phyloP scores from a whole-genome alignment of 2,888 invertebrate species.

The Tinea pellionella region DNA sequence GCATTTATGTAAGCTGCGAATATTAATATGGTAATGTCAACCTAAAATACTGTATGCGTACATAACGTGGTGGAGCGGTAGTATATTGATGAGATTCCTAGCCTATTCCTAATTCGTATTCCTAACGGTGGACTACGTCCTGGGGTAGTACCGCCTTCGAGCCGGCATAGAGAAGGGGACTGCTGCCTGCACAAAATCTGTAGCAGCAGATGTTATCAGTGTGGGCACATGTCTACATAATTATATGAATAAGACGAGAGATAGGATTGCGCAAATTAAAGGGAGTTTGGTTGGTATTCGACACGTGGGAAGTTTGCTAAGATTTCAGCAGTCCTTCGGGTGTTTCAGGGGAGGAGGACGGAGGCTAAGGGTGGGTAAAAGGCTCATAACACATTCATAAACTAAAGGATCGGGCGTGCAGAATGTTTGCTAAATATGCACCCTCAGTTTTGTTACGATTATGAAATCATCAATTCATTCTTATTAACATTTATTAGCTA shows the following conservation, averaged over 20 bases:
- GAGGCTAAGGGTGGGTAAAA: conserved; percentile 3
- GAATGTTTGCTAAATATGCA: conserved; percentile 6
- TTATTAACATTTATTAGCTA: not conserved
- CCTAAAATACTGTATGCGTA: too few species aligned
- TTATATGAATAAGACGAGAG: not conserved
- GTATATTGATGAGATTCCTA: too few species aligned
- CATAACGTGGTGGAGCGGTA: too few species aligned
- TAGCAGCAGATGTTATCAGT: too few species aligned
- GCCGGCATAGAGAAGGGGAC: too few species aligned
- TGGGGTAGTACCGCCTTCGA: too few species aligned
- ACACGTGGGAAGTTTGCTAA: conserved; percentile 5
- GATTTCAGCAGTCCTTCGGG: conserved; percentile 12
- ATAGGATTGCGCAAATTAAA: conserved; percentile 12
- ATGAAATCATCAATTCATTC: not conserved
- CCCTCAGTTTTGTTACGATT: conserved; percentile 5
- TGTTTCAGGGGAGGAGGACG: not conserved
- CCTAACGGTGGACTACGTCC: too few species aligned
- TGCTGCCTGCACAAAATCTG: too few species aligned
- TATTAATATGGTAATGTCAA: too few species aligned
- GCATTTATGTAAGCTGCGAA: too few species aligned
- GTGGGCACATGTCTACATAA: too few species aligned
- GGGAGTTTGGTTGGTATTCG: conserved; percentile 4
- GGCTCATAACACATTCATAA: conserved; percentile 19
- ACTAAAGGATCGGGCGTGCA: conserved; percentile 9
- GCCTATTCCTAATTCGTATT: too few species aligned